Base-by-base conservation (phyloP, 2,888 invertebrate genomes). In the Sinohyriopsis cumingii region DNA sequence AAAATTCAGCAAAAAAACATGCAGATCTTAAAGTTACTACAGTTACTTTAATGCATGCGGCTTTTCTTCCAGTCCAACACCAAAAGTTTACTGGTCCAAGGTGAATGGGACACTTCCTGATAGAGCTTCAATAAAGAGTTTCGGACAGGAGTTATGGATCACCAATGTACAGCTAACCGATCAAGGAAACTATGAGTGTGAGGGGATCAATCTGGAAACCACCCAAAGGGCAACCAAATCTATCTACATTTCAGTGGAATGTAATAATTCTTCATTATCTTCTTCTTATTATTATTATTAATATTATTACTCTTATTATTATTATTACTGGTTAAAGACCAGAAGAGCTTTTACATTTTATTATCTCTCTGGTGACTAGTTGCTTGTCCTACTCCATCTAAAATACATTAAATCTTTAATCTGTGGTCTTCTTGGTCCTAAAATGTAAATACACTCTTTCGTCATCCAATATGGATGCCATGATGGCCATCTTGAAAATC, bases 11-110 rank as follows among this genome's bases (percentile, higher is more conserved):
- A 33, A 0, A 33, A 33, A 33, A 33, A 33, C 0, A 9, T 33
- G 7, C 9, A 33, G 45, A 45, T 45, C 12, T 15, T 45, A 9
- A 45, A 45, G 2, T 45, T 45, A 45, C 2, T 15, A 15, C 0
- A 15, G 25, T 63, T 56, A 33, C 24, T 59, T 20, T 63, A 28
- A 55, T 28, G 55, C 19, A n/a, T 22, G 33, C 68, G 19, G 33
- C 24, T 24, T 28, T 66, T 45, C 67, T 73, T 64, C 24, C 90
- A 95, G 95, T 81, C 99, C 99, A 0, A 91, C 98, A 67, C 99
- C 99, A 0, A 95, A 97, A 90, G 95, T 96, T 6, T 93, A 95
- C 20, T 99, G 99, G 99, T 93, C 92, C 79, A 96, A 96, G 90
- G 93, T 95, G 85, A 95, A 95, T 0, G 91, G 91, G 20, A 92